Percentiles rank a stretch among this genome's conserved stretches.
phyloP scores from a whole-genome alignment of 2,797 vertebrate genomes.

The Muraenolepis orangiensis region DNA sequence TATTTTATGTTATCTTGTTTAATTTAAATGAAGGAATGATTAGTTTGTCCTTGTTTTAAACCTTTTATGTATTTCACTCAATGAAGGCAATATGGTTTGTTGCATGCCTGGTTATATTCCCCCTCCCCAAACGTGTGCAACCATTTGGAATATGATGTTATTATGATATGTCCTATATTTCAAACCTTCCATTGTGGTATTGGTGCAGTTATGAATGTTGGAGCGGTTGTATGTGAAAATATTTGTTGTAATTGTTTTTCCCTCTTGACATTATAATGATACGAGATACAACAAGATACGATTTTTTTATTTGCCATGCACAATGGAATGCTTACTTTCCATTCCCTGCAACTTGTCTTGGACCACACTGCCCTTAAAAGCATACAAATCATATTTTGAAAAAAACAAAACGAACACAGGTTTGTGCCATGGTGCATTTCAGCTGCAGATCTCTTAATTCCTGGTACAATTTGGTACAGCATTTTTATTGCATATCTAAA shows the following conservation, averaged over 20 bases:
- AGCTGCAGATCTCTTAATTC: slow-evolving; percentile 57
- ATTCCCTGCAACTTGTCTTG: slow-evolving; percentile 53
- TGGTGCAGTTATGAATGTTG: slow-evolving; percentile 41
- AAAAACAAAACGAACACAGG: slow-evolving; percentile 15
- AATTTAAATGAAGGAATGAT: slow-evolving; percentile 55
- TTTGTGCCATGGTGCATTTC: slow-evolving; percentile 70
- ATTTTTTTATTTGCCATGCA: no score
- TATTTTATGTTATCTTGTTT: slow-evolving; percentile 58
- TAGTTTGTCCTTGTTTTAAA: slow-evolving; percentile 52
- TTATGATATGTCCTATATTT: slow-evolving; percentile 46
- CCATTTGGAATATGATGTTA: slow-evolving; percentile 37
- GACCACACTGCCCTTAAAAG: slow-evolving; percentile 65
- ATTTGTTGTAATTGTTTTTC: slow-evolving; percentile 48
- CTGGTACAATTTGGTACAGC: slow-evolving; percentile 35
- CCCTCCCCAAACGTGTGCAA: slow-evolving; percentile 7
- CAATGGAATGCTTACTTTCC: no score
- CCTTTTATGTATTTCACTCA: slow-evolving; percentile 55
- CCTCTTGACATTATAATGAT: slow-evolving; percentile 53
- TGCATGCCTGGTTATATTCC: slow-evolving; percentile 61
- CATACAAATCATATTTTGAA: slow-evolving; percentile 23
- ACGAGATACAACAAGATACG: no score
- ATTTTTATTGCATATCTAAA: slow-evolving; percentile 61
- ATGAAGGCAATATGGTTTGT: slow-evolving; percentile 56
- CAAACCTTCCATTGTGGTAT: slow-evolving; percentile 36
- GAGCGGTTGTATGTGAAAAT: slow-evolving; percentile 49